Evolutionary conservation across 2,888 invertebrate species (phyloP), one percentile per base, ranked within the genome.

Genomic region (Ophion ventricosus): DNA sequence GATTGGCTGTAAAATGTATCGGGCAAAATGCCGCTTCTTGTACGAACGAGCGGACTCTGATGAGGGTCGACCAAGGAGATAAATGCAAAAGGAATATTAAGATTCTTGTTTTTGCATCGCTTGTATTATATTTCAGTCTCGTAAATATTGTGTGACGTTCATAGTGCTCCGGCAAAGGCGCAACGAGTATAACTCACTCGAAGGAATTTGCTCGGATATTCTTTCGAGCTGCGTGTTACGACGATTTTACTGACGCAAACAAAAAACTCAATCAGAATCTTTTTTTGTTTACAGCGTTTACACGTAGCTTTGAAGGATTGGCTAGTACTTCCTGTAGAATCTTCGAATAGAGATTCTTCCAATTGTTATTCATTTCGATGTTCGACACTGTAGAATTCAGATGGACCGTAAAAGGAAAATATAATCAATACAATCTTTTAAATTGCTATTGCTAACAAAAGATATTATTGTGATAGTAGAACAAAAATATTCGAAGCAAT

Each of bases 201-300:
- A 2, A 25, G 78, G 86, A 85, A 86, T 86, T 77, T 70, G 83
- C 86, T 86, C 86, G 86, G 73, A 72, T 81, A 72, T 69, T 79
- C 82, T 80, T 74, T 82, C 49, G n/a, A n/a, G n/a, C n/a, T n/a
- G 73, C 79, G 57, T 79, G 35, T 20, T 29, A 59, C 54, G 14
- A 20, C 14, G 43, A 25, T 20, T 23, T 29, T 49, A 56, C 40
- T 54, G 35, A 35, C 5, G 5, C 14, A 35, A 35, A 40, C 35
- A 40, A 56, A 64, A 43, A 56, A 49, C 25, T 20, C 11, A 61
- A n/a, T n/a, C n/a, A n/a, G n/a, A n/a, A n/a, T n/a, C n/a, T n/a
- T n/a, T n/a, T n/a, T n/a, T n/a, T n/a, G n/a, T n/a, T n/a, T n/a
- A n/a, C n/a, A n/a, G n/a, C n/a, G n/a, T n/a, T n/a, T n/a, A n/a